A percentile compares a stretch with the other conserved stretches of the same genome.
These are phyloP conservation scores for Hyppa rectilinea DNA, from an alignment of 2,888 invertebrate genomes.

Conservation along the genomic window DNA sequence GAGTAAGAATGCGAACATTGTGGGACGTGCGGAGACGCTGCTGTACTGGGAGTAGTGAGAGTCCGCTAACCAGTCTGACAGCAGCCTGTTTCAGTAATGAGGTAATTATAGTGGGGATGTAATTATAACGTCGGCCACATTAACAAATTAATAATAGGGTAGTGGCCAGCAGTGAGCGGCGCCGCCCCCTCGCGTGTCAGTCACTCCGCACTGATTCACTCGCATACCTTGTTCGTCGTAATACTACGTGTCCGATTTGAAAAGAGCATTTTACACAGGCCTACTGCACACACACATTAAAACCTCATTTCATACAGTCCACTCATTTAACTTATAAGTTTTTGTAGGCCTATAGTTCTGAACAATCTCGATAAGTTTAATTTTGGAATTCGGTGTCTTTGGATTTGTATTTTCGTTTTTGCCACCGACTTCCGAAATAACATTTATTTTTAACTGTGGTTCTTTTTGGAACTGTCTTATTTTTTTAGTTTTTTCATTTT, in stretches of 20 bases:
- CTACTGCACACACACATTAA: background rate
- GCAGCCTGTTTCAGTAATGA: slow-evolving; percentile 53
- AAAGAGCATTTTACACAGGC: background rate
- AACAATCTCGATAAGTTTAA: no score
- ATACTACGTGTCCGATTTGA: background rate
- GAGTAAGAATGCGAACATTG: slow-evolving; percentile 32
- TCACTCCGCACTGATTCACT: slow-evolving; percentile 51
- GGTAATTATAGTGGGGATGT: slow-evolving; percentile 59
- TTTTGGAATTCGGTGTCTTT: no score
- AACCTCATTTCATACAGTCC: background rate
- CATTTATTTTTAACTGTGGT: no score
- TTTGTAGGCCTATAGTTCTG: no score
- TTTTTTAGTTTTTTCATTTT: no score
- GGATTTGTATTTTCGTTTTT: no score
- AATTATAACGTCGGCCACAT: slow-evolving; percentile 57
- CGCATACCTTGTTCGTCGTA: slow-evolving; percentile 1
- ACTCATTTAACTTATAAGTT: background rate
- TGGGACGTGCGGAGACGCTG: background rate
- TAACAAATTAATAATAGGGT: slow-evolving; percentile 64
- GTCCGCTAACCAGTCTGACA: slow-evolving; percentile 30
- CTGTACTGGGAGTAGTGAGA: background rate
- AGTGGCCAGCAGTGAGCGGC: background rate
- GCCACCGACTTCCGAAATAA: no score
- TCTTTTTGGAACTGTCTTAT: no score
- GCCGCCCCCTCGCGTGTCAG: slow-evolving; percentile 50